These are phyloP conservation scores for Equus przewalskii DNA, from an alignment of 2,113 vertebrate genomes.

Conservation along the genomic window DNA sequence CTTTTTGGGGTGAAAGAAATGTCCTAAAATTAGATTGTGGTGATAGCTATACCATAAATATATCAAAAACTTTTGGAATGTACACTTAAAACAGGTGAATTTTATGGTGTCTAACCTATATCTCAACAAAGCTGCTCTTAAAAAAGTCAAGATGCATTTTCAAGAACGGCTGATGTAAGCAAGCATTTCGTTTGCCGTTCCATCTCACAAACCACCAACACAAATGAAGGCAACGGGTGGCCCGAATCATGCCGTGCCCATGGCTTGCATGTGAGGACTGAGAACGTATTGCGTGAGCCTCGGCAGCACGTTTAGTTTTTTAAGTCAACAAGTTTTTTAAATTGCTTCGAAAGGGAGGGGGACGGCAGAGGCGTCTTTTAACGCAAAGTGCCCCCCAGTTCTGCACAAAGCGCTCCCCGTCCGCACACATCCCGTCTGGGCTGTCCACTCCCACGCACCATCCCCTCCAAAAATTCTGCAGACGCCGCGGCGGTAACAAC, in stretches of 20 bases:
- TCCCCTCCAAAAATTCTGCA: neutral
- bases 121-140: neutral
- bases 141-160: neutral
- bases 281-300: neutral
- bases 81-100: neutral
- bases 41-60: too few species aligned
- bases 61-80: neutral
- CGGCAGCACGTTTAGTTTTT: neutral
- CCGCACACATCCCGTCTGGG: fast-evolving
- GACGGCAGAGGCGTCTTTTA: neutral
- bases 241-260: neutral
- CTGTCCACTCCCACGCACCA: neutral
- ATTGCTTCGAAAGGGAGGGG: neutral
- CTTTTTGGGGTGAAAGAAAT: neutral
- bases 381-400: neutral
- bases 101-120: neutral
- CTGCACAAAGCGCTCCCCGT: fast-evolving
- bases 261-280: neutral
- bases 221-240: too few species aligned
- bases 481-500: neutral
- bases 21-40: neutral
- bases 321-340: neutral
- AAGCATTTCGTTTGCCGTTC: neutral
- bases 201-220: neutral
- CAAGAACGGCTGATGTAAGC: neutral